phyloP scores from a whole-genome alignment of 2,113 vertebrate species.

The Datnioides undecimradiatus region DNA sequence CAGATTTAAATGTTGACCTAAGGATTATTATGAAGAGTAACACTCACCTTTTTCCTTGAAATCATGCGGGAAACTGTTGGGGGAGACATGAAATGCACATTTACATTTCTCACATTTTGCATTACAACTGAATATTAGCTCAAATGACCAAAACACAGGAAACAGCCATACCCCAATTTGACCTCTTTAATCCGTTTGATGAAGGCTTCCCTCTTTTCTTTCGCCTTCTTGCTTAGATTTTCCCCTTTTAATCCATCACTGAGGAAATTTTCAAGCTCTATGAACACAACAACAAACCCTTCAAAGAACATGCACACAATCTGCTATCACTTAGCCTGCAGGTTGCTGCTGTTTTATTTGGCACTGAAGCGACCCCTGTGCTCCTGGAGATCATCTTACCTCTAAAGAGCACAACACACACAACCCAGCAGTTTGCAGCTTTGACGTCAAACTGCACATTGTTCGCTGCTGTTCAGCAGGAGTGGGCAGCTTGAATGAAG shows the following conservation, averaged over 20 bases:
- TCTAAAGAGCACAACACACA: neutral
- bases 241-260: constrained; percentile 90
- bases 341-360: neutral
- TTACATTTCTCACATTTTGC: neutral
- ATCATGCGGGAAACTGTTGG: constrained; percentile 89
- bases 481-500: neutral
- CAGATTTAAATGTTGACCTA: neutral
- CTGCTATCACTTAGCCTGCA: neutral
- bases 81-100: constrained; percentile 44
- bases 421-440: neutral
- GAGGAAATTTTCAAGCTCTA: constrained; percentile 92
- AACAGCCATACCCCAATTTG: constrained; percentile 75
- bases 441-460: neutral
- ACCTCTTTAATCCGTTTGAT: constrained; percentile 93
- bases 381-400: neutral
- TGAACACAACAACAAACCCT: neutral
- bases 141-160: neutral
- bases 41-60: constrained; percentile 91
- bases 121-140: neutral
- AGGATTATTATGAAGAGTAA: neutral
- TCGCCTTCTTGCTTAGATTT: constrained; percentile 93
- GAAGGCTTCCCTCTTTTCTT: constrained; percentile 90
- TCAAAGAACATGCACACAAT: neutral
- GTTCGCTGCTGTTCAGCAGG: neutral
- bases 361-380: neutral